A percentile compares a stretch with the other conserved stretches of the same genome.
phyloP scores from a whole-genome alignment of 2,797 vertebrate genomes.

The Botia almorhae region DNA sequence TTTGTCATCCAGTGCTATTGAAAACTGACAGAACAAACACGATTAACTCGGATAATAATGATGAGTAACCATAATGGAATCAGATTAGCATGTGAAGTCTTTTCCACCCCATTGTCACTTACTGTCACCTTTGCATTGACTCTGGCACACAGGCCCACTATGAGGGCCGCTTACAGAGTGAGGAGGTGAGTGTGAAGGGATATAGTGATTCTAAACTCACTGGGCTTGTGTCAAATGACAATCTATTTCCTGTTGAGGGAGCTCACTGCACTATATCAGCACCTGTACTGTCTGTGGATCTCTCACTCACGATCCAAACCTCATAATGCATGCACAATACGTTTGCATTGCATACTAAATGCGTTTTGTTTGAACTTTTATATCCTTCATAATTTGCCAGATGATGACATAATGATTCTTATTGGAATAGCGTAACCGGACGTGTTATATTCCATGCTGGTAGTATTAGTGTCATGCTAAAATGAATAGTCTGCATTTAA shows the following conservation, averaged over 20 bases:
- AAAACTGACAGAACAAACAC: not conserved
- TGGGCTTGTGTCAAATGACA: constrained; percentile 66
- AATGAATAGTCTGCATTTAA: constrained; percentile 1
- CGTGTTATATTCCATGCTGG: not conserved
- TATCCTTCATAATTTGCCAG: constrained; percentile 42
- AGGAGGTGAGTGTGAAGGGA: constrained; percentile 78
- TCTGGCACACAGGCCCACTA: constrained; percentile 75
- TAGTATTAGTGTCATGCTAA: constrained; percentile 10
- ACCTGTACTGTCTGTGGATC: constrained; percentile 24
- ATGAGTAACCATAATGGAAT: not conserved
- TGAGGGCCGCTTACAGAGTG: constrained; percentile 78
- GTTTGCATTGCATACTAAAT: constrained; percentile 17
- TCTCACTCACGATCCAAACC: not conserved
- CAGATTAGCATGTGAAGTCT: constrained; percentile 27
- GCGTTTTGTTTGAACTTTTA: constrained; percentile 2
- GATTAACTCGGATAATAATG: not conserved
- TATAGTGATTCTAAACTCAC: constrained; percentile 66
- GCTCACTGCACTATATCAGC: constrained; percentile 44
- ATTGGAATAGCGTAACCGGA: not conserved
- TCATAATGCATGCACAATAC: constrained; percentile 9
- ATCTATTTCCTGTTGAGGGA: constrained; percentile 47
- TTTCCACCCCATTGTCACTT: constrained; percentile 69
- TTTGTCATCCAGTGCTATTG: not conserved
- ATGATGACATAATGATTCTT: constrained; percentile 30
- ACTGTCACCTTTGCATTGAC: constrained; percentile 80